A percentile compares a stretch with the other conserved stretches of the same genome.
These are phyloP conservation scores for Aurelia aurita complex sp. Pacific DNA, from an alignment of 30 jellyfish, hydroid and myxozoan genomes.

Conservation along the genomic window DNA sequence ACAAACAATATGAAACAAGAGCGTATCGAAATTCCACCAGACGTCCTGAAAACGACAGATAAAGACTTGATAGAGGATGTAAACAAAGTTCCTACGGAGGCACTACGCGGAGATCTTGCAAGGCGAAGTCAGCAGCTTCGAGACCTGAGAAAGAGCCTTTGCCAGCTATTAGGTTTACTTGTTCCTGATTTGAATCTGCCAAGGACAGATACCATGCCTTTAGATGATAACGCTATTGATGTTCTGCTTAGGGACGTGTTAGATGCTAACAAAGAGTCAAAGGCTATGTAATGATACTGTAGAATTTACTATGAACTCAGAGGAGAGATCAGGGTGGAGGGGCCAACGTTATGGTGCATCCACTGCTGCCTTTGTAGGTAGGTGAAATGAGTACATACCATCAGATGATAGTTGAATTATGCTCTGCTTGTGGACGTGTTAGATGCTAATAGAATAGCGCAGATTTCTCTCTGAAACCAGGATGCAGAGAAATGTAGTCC, in stretches of 20 bases:
- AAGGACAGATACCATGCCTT: constrained; percentile 53
- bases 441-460: too few species aligned
- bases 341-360: too few species aligned
- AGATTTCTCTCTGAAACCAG: too few species aligned
- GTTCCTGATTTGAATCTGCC: constrained; percentile 81
- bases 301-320: too few species aligned
- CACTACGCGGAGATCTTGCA: constrained; percentile 19
- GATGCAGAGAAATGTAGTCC: too few species aligned
- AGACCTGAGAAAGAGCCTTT: constrained; percentile 76
- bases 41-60: constrained; percentile 9
- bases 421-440: too few species aligned
- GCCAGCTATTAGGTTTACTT: constrained; percentile 66
- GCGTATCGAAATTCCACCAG: neutral
- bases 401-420: too few species aligned
- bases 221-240: constrained; percentile 81
- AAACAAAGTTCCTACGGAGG: constrained; percentile 23
- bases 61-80: constrained; percentile 49
- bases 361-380: too few species aligned
- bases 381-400: too few species aligned
- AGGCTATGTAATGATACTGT: neutral
- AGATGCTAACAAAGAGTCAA: constrained; percentile 75
- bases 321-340: too few species aligned
- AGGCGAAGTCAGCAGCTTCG: constrained; percentile 89
- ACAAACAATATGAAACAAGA: neutral
- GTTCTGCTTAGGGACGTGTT: constrained; percentile 69